phyloP scores from a whole-genome alignment of 2,113 vertebrate genomes.

The Brachirus orientalis region DNA sequence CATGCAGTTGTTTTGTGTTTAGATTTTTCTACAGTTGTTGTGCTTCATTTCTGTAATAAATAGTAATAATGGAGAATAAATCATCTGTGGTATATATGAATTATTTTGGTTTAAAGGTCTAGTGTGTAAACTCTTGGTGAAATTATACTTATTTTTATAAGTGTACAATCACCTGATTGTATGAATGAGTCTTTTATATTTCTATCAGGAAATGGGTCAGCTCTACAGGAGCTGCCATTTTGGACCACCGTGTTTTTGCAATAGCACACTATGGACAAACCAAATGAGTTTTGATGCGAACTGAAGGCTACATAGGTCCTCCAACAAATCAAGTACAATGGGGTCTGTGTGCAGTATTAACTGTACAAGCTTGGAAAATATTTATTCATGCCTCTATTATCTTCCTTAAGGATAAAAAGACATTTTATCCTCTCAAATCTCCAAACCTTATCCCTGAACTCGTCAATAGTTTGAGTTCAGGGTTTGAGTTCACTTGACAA shows the following conservation, averaged over 20 bases:
- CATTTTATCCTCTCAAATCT: background rate
- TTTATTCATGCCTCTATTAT: background rate
- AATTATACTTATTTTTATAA: no score
- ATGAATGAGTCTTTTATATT: no score
- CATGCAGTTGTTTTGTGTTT: constrained; percentile 78
- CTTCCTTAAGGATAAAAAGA: background rate
- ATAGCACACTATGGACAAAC: no score
- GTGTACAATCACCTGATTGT: no score
- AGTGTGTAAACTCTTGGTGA: no score
- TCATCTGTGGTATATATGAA: constrained; percentile 13
- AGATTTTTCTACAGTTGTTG: constrained; percentile 81
- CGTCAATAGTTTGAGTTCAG: background rate
- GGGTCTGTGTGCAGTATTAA: background rate
- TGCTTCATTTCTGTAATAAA: constrained; percentile 84
- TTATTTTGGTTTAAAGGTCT: background rate
- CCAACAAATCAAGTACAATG: background rate
- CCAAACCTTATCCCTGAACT: background rate
- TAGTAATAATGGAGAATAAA: constrained; percentile 57
- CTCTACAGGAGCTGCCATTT: no score
- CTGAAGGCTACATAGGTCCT: no score
- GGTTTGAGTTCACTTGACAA: no score
- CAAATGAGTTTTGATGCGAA: no score
- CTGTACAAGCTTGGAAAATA: background rate
- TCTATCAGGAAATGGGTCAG: no score
- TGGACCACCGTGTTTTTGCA: no score